Conservation (phyloP, 1,140 invertebrate genomes). For the Anoplolepis gracilipes region DNA sequence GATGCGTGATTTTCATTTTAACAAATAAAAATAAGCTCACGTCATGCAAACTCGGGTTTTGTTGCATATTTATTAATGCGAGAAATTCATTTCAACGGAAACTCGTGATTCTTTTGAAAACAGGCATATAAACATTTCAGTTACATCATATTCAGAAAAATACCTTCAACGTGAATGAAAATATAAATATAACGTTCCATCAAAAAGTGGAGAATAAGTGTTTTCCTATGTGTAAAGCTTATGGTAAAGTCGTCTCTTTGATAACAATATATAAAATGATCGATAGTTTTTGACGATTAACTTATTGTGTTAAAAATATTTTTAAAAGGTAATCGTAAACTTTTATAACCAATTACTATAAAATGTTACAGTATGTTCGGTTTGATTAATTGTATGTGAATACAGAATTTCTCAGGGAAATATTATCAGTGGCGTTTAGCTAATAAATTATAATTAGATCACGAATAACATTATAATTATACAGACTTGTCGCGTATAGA, state of each 20-base stretch:
- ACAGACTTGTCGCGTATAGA: background rate
- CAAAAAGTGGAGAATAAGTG: background rate
- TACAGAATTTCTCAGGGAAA: conserved; percentile 69
- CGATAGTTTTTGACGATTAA: background rate
- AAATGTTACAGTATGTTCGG: conserved; percentile 56
- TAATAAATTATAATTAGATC: conserved; percentile 49
- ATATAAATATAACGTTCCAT: background rate
- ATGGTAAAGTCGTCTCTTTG: background rate
- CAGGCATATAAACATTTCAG: too few relatives aligned
- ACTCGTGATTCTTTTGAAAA: background rate
- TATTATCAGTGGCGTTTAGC: conserved; percentile 56
- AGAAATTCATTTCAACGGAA: background rate
- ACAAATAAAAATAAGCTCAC: conserved; percentile 23
- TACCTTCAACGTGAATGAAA: background rate
- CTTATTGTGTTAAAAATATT: conserved; percentile 34
- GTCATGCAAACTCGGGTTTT: background rate
- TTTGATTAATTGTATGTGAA: conserved; percentile 64
- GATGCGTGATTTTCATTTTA: conserved; percentile 37
- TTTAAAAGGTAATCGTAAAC: conserved; percentile 46
- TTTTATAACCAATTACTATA: conserved; percentile 46
- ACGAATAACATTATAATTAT: conserved; percentile 58
- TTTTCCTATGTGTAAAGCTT: conserved; percentile 10
- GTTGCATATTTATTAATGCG: conserved; percentile 38
- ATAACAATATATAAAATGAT: conserved; percentile 35
- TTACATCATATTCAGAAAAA: background rate